Conservation (phyloP, 2,888 invertebrate genomes). For the Pseudoips prasinana region DNA sequence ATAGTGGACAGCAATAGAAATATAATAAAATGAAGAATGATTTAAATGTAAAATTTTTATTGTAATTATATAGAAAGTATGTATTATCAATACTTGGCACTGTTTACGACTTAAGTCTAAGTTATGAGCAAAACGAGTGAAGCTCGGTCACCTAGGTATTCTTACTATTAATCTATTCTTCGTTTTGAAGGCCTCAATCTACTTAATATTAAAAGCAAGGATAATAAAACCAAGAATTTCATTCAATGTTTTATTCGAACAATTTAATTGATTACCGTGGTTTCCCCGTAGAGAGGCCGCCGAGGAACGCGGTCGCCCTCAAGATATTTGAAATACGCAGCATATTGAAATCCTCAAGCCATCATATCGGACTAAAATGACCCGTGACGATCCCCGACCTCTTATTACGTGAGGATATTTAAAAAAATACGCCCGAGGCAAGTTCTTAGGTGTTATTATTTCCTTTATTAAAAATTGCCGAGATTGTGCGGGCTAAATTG, state of each 20-base stretch:
- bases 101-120: no score
- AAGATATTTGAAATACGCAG: conserved; percentile 72
- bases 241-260: conserved; percentile 60
- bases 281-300: conserved; percentile 40
- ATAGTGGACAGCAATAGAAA: no score
- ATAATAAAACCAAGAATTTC: conserved; percentile 36
- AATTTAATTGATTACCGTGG: conserved; percentile 64
- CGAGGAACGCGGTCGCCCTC: conserved; percentile 49
- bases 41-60: no score
- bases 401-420: conserved; percentile 55
- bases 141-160: no score
- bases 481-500: conserved; percentile 17
- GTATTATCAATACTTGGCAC: no score
- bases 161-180: no score
- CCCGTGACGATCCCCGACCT: conserved; percentile 42
- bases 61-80: no score
- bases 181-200: no score
- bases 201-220: no score
- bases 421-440: conserved; percentile 18
- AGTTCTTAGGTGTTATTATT: conserved; percentile 31
- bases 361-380: conserved; percentile 66
- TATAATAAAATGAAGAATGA: no score
- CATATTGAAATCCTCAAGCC: conserved; percentile 72
- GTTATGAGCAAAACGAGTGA: no score
- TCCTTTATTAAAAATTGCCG: conserved; percentile 33